phyloP scores from a whole-genome alignment of 2,113 vertebrate species.

The Rhagologus leucostigma region DNA sequence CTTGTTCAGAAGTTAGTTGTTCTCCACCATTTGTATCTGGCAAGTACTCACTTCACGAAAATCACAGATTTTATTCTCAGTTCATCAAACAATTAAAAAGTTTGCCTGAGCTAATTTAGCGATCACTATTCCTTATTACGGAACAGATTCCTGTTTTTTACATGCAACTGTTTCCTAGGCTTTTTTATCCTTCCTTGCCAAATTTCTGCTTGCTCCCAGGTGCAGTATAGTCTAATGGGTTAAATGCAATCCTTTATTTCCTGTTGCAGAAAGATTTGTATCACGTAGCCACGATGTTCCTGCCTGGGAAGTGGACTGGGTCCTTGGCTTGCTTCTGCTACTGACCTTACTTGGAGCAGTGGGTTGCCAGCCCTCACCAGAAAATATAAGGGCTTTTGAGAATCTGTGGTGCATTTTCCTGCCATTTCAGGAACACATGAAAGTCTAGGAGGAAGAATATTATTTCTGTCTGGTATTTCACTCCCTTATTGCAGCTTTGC shows the following conservation, averaged over 20 bases:
- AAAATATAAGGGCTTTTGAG: not conserved
- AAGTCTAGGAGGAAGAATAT: not conserved
- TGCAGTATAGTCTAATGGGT: not conserved
- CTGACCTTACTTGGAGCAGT: not conserved
- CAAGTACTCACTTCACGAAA: not conserved
- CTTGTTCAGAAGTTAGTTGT: not conserved
- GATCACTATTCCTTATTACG: not conserved
- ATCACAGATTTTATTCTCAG: not conserved
- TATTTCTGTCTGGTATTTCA: not conserved
- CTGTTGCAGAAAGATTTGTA: not conserved
- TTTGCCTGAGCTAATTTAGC: not conserved
- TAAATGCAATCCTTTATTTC: not conserved
- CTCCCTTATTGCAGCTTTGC: not conserved
- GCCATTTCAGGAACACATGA: not conserved
- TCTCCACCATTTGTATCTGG: not conserved
- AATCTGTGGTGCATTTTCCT: not conserved
- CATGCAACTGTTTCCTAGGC: not conserved
- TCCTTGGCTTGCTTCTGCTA: not conserved
- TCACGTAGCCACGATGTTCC: not conserved
- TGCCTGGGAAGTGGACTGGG: not conserved
- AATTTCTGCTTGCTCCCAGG: not conserved
- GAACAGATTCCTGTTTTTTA: not conserved
- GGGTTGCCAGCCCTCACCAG: not conserved
- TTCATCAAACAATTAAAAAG: not conserved
- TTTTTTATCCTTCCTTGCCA: not conserved